These are phyloP conservation scores for Deilephila elpenor DNA, from an alignment of 2,888 invertebrate species.

Conservation along the genomic window DNA sequence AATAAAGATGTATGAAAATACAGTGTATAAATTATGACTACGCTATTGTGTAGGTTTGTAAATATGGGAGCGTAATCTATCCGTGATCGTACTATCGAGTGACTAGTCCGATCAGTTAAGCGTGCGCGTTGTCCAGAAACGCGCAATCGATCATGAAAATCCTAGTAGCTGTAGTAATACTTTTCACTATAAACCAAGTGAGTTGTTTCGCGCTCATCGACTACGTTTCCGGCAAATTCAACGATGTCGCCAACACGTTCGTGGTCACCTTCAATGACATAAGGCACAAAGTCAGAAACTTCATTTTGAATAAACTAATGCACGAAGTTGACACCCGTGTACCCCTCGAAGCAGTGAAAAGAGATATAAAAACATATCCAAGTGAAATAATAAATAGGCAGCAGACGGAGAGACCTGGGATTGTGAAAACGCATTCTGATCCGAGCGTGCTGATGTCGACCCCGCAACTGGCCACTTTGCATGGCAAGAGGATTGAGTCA, in stretches of 20 bases:
- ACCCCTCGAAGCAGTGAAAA: not conserved
- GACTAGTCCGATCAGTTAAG: conserved; percentile 31
- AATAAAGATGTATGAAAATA: not conserved
- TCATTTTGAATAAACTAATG: conserved; percentile 36
- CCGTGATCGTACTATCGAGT: not conserved
- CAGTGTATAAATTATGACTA: conserved; percentile 26
- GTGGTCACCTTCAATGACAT: conserved; percentile 43
- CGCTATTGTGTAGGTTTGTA: conserved; percentile 40
- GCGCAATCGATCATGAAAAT: conserved; percentile 40
- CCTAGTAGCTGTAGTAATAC: conserved; percentile 37
- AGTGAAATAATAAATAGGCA: not conserved
- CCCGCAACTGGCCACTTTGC: conserved; percentile 59
- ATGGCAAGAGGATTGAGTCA: conserved; percentile 63
- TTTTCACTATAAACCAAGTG: conserved; percentile 44
- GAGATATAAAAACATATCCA: not conserved
- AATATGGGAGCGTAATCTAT: conserved; percentile 31
- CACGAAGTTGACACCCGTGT: conserved; percentile 25
- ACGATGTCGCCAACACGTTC: conserved; percentile 44
- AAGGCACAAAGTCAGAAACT: conserved; percentile 40
- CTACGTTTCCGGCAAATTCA: conserved; percentile 45
- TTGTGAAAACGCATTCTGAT: conserved; percentile 47
- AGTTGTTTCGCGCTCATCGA: conserved; percentile 47
- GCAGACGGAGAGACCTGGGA: conserved; percentile 37
- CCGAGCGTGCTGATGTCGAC: conserved; percentile 59
- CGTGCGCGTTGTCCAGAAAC: conserved; percentile 20